phyloP scores from a whole-genome alignment of 2,888 invertebrate genomes.

The Trimorus sp. region DNA sequence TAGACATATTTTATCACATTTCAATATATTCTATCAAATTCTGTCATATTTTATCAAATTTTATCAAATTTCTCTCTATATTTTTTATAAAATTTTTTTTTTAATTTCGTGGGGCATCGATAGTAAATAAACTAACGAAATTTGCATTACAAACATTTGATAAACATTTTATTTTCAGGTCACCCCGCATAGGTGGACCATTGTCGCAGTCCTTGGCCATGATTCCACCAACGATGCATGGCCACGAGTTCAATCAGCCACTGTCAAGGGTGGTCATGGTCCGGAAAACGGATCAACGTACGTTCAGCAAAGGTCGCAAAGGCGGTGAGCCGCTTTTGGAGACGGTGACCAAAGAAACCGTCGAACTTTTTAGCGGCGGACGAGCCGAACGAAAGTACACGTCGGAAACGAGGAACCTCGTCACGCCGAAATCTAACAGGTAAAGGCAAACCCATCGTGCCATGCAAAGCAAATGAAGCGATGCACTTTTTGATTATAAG shows the following conservation, averaged over 20 bases:
- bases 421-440: slow-evolving; percentile 80
- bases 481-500: slow-evolving; percentile 26
- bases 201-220: slow-evolving; percentile 79
- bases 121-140: neutral
- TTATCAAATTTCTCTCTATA: too few species aligned
- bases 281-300: slow-evolving; percentile 86
- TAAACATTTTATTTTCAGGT: slow-evolving; percentile 68
- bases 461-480: neutral
- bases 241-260: slow-evolving; percentile 80
- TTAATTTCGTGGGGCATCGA: neutral
- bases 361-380: slow-evolving; percentile 86
- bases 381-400: slow-evolving; percentile 86
- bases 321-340: slow-evolving; percentile 86
- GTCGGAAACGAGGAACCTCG: slow-evolving; percentile 84
- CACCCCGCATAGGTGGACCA: slow-evolving; percentile 80
- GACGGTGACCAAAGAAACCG: slow-evolving; percentile 86
- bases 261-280: slow-evolving; percentile 87
- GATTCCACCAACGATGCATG: slow-evolving; percentile 81
- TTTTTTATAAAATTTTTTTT: neutral
- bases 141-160: neutral
- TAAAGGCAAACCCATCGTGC: slow-evolving; percentile 59
- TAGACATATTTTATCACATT: too few species aligned
- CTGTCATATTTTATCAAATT: too few species aligned
- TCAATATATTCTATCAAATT: too few species aligned
- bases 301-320: slow-evolving; percentile 84